Conservation (phyloP, 2,888 invertebrate genomes). For the Anarsia innoxiella region DNA sequence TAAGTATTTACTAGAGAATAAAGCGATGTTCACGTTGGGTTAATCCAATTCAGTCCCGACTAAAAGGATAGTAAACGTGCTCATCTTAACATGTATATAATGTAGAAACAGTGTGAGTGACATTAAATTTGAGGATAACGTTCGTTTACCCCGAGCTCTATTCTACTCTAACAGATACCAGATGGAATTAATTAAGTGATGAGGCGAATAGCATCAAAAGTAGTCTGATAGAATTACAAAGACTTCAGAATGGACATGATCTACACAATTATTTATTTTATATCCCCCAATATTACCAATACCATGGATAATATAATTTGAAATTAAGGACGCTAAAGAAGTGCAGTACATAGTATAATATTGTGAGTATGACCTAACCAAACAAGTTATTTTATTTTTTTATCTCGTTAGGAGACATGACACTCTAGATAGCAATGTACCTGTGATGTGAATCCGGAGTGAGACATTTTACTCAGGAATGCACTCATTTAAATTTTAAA, state of each 20-base stretch:
- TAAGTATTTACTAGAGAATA: slow-evolving; percentile 1
- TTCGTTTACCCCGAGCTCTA: slow-evolving; percentile 5
- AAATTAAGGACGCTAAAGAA: too few relatives aligned
- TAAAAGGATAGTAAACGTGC: slow-evolving; percentile 9
- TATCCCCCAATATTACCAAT: too few relatives aligned
- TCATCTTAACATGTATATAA: too few relatives aligned
- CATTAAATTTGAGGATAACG: not conserved
- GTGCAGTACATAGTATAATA: slow-evolving; percentile 12
- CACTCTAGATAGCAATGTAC: not conserved
- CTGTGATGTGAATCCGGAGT: slow-evolving; percentile 14
- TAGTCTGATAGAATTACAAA: too few relatives aligned
- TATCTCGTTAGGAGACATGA: not conserved
- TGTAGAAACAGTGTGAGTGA: slow-evolving; percentile 8
- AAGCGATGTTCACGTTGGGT: slow-evolving; percentile 3
- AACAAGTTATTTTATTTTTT: slow-evolving; percentile 13
- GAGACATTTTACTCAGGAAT: slow-evolving; percentile 13
- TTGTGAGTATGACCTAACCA: slow-evolving; percentile 14
- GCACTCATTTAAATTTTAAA: too few relatives aligned
- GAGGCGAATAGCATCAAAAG: too few relatives aligned
- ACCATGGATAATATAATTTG: too few relatives aligned
- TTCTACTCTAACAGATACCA: too few relatives aligned
- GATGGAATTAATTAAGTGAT: too few relatives aligned
- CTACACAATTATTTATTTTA: too few relatives aligned
- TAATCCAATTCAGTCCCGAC: slow-evolving; percentile 9
- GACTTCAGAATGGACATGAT: too few relatives aligned